These are phyloP conservation scores for Furnarius figulus DNA, from an alignment of 2,113 vertebrate species.

Conservation along the genomic window DNA sequence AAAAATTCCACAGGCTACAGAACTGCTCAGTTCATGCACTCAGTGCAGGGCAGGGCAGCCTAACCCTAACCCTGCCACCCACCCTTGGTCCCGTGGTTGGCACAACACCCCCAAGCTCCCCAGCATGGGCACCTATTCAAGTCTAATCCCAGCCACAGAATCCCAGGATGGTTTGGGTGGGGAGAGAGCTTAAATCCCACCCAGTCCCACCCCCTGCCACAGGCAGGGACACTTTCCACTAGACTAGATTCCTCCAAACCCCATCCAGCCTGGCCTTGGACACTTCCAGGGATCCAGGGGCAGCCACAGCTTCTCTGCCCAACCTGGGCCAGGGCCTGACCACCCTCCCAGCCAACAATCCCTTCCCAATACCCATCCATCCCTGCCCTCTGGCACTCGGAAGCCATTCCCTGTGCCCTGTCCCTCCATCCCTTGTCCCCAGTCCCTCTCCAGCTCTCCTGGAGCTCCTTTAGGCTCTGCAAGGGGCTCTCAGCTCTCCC, in stretches of 20 bases:
- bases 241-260: fast-evolving
- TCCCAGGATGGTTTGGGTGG: background rate
- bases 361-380: background rate
- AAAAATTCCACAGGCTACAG: background rate
- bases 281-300: background rate
- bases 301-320: background rate
- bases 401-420: background rate
- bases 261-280: background rate
- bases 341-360: fast-evolving
- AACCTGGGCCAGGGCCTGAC: background rate
- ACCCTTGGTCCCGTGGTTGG: fast-evolving
- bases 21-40: fast-evolving
- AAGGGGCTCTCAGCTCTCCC: background rate
- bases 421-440: fast-evolving
- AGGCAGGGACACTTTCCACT: background rate
- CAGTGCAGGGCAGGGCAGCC: fast-evolving
- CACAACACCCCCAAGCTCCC: background rate
- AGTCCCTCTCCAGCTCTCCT: background rate
- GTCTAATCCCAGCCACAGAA: background rate
- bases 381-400: background rate
- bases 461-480: background rate
- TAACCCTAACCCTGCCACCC: too few species aligned
- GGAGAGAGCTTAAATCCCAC: background rate
- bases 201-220: background rate
- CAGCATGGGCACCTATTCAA: fast-evolving